Base-by-base conservation (phyloP, 1,140 invertebrate species). In the Neocloeon triangulifer region DNA sequence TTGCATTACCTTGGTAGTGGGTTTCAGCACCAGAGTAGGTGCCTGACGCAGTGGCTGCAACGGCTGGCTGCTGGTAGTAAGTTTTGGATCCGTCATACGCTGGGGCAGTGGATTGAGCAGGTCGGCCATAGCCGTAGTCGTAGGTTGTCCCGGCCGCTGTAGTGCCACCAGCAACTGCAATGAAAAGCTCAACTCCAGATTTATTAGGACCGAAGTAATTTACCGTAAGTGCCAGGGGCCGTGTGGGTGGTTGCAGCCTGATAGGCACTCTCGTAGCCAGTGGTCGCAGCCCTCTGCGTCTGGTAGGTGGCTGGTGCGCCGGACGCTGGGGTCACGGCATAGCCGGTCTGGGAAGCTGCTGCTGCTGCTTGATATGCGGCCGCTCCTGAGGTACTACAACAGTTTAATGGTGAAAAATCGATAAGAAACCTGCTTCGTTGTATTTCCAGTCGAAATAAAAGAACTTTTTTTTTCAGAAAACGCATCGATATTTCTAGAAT, bases 291-390 rank as follows among this genome's bases (percentile, higher is more conserved):
- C 37, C 74, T 62, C 48, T 78, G 74, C 10, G 75, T 72, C 23
- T 65, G 64, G 51, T 80, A 79, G 18, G 71, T 75, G 20, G 73
- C 73, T 19, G 74, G 69, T 14, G 73, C 70, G 16, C 72, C 70
- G 9, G 46, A 41, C 7, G 73, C 68, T 27, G 69, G 69, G 33
- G 76, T 73, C 53, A 80, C 75, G 39, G 76, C 75, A 60, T 82
- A 81, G 35, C 75, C 76, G 28, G 74, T 67, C 50, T 81, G 76
- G 21, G n/a, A 23, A 38, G 66, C 69, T 27, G 69, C 68, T 26
- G 67, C 64, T 22, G 19, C 40, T 29, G 10, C 9, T 21, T 32
- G 50, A 53, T 32, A 35, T 29, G 27, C 22, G 30, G 19, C 32
- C 19, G 10, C 39, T 30, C 6, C n/a, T 31, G 10, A 19, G n/a